Percentiles rank a stretch among this genome's conserved stretches.
Evolutionary conservation across 2,888 invertebrate species (phyloP).

Genomic region (Palloptera scutellata): DNA sequence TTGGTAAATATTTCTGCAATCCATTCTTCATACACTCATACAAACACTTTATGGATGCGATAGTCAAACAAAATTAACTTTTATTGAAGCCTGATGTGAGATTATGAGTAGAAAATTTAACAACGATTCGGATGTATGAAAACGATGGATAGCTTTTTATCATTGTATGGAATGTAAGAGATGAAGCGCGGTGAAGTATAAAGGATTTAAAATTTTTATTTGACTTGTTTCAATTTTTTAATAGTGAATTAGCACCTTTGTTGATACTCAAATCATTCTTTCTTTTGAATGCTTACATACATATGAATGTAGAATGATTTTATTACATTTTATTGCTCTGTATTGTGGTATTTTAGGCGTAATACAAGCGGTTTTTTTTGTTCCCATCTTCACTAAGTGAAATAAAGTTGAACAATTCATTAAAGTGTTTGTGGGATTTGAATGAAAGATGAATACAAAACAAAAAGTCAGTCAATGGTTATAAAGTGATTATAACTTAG

Average conservation of each 20-base stretch:
- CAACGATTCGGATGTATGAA: slow-evolving; percentile 19
- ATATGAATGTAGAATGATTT: slow-evolving; percentile 11
- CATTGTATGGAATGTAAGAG: slow-evolving; percentile 22
- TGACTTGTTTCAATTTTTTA: slow-evolving; percentile 38
- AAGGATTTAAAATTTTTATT: slow-evolving; percentile 41
- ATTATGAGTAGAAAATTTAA: slow-evolving; percentile 51
- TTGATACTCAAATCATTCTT: slow-evolving; percentile 19
- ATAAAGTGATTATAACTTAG: slow-evolving; percentile 33
- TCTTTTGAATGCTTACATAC: background rate
- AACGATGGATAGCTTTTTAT: slow-evolving; percentile 20
- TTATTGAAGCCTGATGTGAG: slow-evolving; percentile 51
- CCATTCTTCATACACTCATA: background rate
- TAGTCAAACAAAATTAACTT: slow-evolving; percentile 58
- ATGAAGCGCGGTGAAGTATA: slow-evolving; percentile 30
- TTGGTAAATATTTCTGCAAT: slow-evolving; percentile 13
- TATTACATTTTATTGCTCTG: background rate
- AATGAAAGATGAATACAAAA: background rate
- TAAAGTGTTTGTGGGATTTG: slow-evolving; percentile 18
- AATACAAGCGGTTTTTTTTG: slow-evolving; percentile 14
- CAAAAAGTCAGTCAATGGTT: slow-evolving; percentile 20
- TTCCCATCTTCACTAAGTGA: slow-evolving; percentile 10
- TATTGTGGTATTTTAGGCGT: slow-evolving; percentile 4
- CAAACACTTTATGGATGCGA: slow-evolving; percentile 21
- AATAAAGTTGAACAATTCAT: slow-evolving; percentile 26
- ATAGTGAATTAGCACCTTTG: slow-evolving; percentile 46